Conservation (phyloP, 1,140 invertebrate species). For the Neomicropteryx cornuta region DNA sequence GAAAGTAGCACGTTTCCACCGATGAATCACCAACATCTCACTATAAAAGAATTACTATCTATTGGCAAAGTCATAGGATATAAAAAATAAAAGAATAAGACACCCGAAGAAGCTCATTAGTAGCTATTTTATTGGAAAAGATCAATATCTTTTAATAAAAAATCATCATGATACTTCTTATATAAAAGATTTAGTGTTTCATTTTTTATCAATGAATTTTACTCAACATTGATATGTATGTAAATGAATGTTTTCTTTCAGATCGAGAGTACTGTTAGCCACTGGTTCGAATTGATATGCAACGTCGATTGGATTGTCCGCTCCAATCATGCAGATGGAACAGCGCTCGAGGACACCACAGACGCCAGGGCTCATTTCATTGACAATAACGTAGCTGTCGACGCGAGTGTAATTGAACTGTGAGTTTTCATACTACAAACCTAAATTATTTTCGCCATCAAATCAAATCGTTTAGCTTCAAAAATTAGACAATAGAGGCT, state of each 20-base stretch:
- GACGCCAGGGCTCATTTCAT: constrained; percentile 41
- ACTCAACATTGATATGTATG: too few species aligned
- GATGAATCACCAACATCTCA: too few species aligned
- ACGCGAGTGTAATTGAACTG: constrained; percentile 28
- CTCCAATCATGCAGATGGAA: constrained; percentile 18
- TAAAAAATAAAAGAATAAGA: too few species aligned
- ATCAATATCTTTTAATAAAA: too few species aligned
- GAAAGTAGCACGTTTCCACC: too few species aligned
- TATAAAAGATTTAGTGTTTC: too few species aligned
- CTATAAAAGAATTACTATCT: too few species aligned
- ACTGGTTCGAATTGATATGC: constrained; percentile 33
- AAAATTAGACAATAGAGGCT: neutral
- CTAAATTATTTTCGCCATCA: neutral
- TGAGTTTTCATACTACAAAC: constrained; percentile 15
- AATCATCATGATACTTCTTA: too few species aligned
- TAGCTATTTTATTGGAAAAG: too few species aligned
- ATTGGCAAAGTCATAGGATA: too few species aligned
- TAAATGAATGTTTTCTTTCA: constrained; percentile 17
- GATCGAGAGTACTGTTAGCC: constrained; percentile 31
- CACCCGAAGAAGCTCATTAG: too few species aligned
- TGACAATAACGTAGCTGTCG: constrained; percentile 30
- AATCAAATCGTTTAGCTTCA: neutral
- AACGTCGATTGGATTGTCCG: constrained; percentile 39
- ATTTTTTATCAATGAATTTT: too few species aligned
- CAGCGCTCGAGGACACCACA: constrained; percentile 23